Base-by-base conservation (phyloP, 2,888 invertebrate species). In the Mayetiola destructor region DNA sequence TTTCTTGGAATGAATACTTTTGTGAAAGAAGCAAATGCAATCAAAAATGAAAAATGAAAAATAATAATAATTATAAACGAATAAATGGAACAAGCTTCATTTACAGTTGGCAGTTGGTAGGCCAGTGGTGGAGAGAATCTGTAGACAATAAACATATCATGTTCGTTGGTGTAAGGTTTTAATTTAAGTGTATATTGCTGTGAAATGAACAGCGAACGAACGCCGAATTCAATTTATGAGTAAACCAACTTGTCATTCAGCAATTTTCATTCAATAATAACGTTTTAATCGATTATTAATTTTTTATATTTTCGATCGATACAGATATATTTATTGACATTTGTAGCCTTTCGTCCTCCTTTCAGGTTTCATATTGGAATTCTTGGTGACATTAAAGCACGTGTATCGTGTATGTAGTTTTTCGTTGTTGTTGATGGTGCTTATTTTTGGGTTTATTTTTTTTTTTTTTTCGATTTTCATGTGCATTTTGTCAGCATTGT, bases 281-380 rank as follows among this genome's bases (percentile, higher is more conserved):
- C 40, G 40, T 40, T 40, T 48, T 27, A 48, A 48, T 48, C 48
- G 48, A 48, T 48, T 48, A 48, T 48, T 48, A 48, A 48, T 48
- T 48, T n/a, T 48, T 48, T 23, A 48, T 48, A 48, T 48, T 48
- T 48, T 48, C n/a, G 48, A 48, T 48, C 48, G 48, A 27, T 27
- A 16, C 27, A 48, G 48, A 27, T 27, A n/a, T 48, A 27, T 48
- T 48, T n/a, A 37, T 48, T 48, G 14, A 5, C 4, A 3, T 16
- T 48, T 48, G 23, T 48, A 5, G 14, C n/a, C 42, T 18, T 23
- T 48, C 16, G 27, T 27, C 48, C 5, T 27, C 8, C 2, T 27
- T 42, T 36, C 14, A n/a, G 14, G 36, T n/a, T 32, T 9, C 32
- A 32, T 10, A 36, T 36, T 36, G 3, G n/a, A n/a, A 36, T 3